phyloP scores from a whole-genome alignment of 2,888 invertebrate species.

The Bursaphelenchus okinawaensis region DNA sequence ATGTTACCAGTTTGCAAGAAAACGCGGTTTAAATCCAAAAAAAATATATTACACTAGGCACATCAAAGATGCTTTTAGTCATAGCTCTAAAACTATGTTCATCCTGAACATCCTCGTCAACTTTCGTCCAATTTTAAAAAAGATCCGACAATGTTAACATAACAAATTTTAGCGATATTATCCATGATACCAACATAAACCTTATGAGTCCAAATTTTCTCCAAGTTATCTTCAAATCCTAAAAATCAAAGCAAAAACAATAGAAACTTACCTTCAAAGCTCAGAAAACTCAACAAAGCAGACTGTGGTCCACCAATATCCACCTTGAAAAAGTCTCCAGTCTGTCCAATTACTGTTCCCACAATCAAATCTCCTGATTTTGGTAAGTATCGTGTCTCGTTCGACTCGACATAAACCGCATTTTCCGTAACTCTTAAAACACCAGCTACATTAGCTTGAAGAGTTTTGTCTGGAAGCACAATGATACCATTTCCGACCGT shows the following conservation, averaged over 20 bases:
- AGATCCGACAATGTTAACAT: no score
- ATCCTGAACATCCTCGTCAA: no score
- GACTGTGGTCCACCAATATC: slow-evolving; percentile 51
- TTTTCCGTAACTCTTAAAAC: slow-evolving; percentile 24
- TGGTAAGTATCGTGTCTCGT: slow-evolving; percentile 40
- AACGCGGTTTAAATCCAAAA: no score
- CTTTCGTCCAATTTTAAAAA: no score
- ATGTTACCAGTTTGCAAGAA: no score
- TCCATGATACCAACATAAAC: background rate
- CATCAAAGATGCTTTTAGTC: no score
- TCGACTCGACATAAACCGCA: slow-evolving; percentile 29
- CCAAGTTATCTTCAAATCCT: no score
- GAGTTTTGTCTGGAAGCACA: background rate
- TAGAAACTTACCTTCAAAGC: slow-evolving; percentile 39
- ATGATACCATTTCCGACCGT: slow-evolving; percentile 11
- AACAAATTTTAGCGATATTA: no score
- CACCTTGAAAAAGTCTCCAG: slow-evolving; percentile 49
- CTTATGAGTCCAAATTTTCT: background rate
- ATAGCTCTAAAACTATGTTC: no score
- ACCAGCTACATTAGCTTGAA: slow-evolving; percentile 23
- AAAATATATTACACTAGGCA: no score
- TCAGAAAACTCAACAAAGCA: slow-evolving; percentile 38
- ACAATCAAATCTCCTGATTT: slow-evolving; percentile 49
- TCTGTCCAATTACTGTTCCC: slow-evolving; percentile 44
- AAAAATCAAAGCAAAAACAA: background rate